A percentile compares a stretch with the other conserved stretches of the same genome.
These are phyloP conservation scores for Yponomeuta cagnagella DNA, from an alignment of 2,888 invertebrate species.

Conservation along the genomic window DNA sequence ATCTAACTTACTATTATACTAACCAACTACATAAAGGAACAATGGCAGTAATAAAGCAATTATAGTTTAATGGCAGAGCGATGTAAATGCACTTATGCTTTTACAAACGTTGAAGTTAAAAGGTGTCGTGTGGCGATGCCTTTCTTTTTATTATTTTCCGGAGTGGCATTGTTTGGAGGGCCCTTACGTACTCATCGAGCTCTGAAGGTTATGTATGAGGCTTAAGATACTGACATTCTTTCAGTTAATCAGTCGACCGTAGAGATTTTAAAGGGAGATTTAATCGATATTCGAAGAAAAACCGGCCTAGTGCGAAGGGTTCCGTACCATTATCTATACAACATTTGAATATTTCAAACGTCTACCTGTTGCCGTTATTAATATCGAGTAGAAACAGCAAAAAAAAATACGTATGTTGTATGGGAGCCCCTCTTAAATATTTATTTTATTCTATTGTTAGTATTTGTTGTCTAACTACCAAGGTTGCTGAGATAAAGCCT, in stretches of 20 bases:
- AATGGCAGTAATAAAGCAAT: slow-evolving; percentile 19
- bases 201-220: not conserved
- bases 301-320: no score
- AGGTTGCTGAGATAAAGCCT: no score
- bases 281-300: no score
- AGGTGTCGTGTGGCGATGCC: slow-evolving; percentile 21
- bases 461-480: no score
- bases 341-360: no score
- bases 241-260: not conserved
- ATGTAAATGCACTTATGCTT: slow-evolving; percentile 13
- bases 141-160: slow-evolving; percentile 1
- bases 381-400: no score
- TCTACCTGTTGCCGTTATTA: no score
- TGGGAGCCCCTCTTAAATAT: no score
- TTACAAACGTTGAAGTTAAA: slow-evolving; percentile 16
- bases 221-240: not conserved
- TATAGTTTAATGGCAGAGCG: slow-evolving; percentile 15
- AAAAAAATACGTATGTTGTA: no score
- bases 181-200: not conserved
- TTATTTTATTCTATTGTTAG: no score
- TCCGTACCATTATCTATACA: no score
- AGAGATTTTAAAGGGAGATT: not conserved
- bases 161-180: slow-evolving; percentile 1
- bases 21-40: slow-evolving; percentile 17
- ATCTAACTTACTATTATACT: slow-evolving; percentile 17